Conservation (phyloP, 2,113 vertebrate genomes). For the Brienomyrus longianalis region DNA sequence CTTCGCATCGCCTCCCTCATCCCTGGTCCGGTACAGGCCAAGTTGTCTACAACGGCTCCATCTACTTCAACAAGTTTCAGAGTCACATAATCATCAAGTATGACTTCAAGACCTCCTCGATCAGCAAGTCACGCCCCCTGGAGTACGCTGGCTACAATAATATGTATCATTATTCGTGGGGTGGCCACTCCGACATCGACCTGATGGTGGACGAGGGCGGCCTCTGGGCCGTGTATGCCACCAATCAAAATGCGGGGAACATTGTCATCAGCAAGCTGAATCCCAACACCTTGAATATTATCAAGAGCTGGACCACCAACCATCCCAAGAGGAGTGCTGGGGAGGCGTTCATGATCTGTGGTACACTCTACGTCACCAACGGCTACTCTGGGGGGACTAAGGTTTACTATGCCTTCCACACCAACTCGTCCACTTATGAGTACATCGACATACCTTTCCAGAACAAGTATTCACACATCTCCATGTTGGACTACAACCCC, state of each 20-base stretch:
- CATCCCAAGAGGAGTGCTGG: conserved; percentile 82
- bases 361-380: conserved; percentile 82
- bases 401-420: conserved; percentile 85
- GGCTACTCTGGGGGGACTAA: conserved; percentile 86
- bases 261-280: conserved; percentile 84
- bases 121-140: conserved; percentile 77
- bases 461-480: conserved; percentile 85
- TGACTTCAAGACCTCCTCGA: conserved; percentile 72
- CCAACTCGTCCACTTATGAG: conserved; percentile 83
- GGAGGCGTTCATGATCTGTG: conserved; percentile 84
- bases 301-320: conserved; percentile 79
- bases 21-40: conserved; percentile 83
- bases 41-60: conserved; percentile 85
- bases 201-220: conserved; percentile 84
- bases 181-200: conserved; percentile 85
- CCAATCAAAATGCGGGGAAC: conserved; percentile 85
- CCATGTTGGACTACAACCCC: conserved; percentile 90
- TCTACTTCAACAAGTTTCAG: conserved; percentile 92
- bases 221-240: conserved; percentile 82
- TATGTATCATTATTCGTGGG: conserved; percentile 88
- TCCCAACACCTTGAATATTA: conserved; percentile 72
- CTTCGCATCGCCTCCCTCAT: conserved; percentile 82
- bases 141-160: conserved; percentile 86
- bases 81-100: conserved; percentile 85
- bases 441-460: conserved; percentile 87